A percentile compares a stretch with the other conserved stretches of the same genome.
These are phyloP conservation scores for Brachyopa scutellaris DNA, from an alignment of 2,888 invertebrate species.

Conservation along the genomic window DNA sequence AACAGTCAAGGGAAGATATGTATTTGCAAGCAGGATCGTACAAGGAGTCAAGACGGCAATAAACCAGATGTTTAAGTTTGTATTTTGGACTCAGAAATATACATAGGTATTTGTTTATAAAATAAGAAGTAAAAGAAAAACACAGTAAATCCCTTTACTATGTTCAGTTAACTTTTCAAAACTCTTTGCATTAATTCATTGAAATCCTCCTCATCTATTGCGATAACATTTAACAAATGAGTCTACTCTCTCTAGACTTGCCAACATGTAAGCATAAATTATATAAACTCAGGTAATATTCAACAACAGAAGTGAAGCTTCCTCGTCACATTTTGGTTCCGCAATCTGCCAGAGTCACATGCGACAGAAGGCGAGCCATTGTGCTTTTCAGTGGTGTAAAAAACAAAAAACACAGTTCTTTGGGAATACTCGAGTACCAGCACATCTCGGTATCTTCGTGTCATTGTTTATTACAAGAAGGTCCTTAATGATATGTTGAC, in stretches of 20 bases:
- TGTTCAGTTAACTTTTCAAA: conserved; percentile 42
- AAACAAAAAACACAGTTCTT: conserved; percentile 15
- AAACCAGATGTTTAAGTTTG: too few species aligned
- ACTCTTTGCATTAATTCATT: conserved; percentile 25
- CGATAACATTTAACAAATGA: conserved; percentile 29
- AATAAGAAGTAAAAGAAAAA: not conserved
- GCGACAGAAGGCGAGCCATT: conserved; percentile 40
- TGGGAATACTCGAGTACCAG: not conserved
- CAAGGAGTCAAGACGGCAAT: too few species aligned
- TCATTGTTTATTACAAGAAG: conserved; percentile 59
- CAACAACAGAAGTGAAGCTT: conserved; percentile 49
- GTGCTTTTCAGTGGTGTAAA: conserved; percentile 12
- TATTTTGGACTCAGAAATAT: too few species aligned
- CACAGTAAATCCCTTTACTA: not conserved
- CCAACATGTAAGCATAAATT: conserved; percentile 53
- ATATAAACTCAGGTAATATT: conserved; percentile 51
- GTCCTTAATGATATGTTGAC: conserved; percentile 69
- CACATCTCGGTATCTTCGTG: conserved; percentile 16
- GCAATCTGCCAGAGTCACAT: conserved; percentile 38
- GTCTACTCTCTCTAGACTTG: conserved; percentile 31
- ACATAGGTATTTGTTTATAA: too few species aligned
- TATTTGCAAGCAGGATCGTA: too few species aligned
- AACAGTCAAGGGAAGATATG: too few species aligned
- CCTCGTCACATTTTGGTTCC: conserved; percentile 52
- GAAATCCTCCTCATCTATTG: conserved; percentile 12